A percentile compares a stretch with the other conserved stretches of the same genome.
Conservation (phyloP, 2,113 vertebrate species). For the Sinocyclocheilus maitianheensis region DNA sequence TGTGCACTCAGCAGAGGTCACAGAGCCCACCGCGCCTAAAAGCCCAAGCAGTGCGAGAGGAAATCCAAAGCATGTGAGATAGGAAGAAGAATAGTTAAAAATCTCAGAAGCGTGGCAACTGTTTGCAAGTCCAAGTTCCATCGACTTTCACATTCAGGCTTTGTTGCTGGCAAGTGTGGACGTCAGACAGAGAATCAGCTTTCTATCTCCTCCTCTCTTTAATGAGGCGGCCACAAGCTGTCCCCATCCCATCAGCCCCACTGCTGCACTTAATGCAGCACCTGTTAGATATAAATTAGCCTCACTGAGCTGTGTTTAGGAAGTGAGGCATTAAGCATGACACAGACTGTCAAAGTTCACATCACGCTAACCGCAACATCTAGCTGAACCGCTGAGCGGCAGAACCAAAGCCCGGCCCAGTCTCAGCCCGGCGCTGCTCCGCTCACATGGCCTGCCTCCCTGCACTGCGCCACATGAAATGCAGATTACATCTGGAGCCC, state of each 20-base stretch:
- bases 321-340: slow-evolving; percentile 83
- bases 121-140: slow-evolving; percentile 56
- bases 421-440: slow-evolving; percentile 51
- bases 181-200: slow-evolving; percentile 23
- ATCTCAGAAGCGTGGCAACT: slow-evolving; percentile 59
- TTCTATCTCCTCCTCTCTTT: slow-evolving; percentile 55
- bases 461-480: slow-evolving; percentile 67
- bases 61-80: slow-evolving; percentile 45
- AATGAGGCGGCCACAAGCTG: slow-evolving; percentile 73
- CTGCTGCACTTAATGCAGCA: slow-evolving; percentile 68
- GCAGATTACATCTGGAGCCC: slow-evolving; percentile 77
- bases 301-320: slow-evolving; percentile 75
- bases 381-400: slow-evolving; percentile 71
- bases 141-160: slow-evolving; percentile 17
- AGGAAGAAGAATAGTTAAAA: slow-evolving; percentile 52
- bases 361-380: slow-evolving; percentile 75
- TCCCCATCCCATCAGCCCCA: slow-evolving; percentile 9
- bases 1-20: not conserved
- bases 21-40: slow-evolving; percentile 2
- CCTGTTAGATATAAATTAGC: slow-evolving; percentile 83
- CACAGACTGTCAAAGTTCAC: slow-evolving; percentile 78
- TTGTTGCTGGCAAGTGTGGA: not conserved
- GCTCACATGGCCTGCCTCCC: slow-evolving; percentile 72
- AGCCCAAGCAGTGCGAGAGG: not conserved
- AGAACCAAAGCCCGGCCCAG: slow-evolving; percentile 62